Evolutionary conservation across 2,888 invertebrate species (phyloP).

Genomic region (Barypeithes pellucidus): DNA sequence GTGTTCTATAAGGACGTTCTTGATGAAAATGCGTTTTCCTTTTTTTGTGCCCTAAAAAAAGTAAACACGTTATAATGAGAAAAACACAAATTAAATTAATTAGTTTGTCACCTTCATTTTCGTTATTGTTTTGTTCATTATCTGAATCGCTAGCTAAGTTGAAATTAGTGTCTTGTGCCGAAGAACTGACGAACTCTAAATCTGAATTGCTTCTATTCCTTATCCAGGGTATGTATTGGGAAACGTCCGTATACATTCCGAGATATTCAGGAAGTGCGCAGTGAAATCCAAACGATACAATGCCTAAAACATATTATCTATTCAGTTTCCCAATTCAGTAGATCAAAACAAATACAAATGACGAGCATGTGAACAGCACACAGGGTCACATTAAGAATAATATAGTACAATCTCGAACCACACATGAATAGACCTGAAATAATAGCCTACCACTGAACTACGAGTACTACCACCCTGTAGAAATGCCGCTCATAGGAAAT

Average conservation of each 20-base stretch:
- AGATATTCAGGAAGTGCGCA: slow-evolving; percentile 75
- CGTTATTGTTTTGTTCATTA: neutral
- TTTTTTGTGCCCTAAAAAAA: slow-evolving; percentile 49
- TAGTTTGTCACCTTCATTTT: slow-evolving; percentile 1
- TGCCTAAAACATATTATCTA: slow-evolving; percentile 67
- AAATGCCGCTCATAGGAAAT: too few relatives aligned
- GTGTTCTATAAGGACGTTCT: slow-evolving; percentile 52
- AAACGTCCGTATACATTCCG: slow-evolving; percentile 78
- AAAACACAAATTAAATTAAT: neutral
- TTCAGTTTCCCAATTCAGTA: too few relatives aligned
- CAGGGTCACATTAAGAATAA: too few relatives aligned
- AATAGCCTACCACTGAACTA: too few relatives aligned
- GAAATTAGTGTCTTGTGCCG: neutral
- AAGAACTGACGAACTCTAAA: slow-evolving; percentile 43
- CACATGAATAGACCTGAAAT: too few relatives aligned
- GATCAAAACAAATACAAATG: too few relatives aligned
- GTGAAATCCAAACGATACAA: slow-evolving; percentile 80
- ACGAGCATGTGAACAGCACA: too few relatives aligned
- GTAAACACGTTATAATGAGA: too few relatives aligned
- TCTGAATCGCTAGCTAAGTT: neutral
- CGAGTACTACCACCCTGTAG: too few relatives aligned
- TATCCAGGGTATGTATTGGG: slow-evolving; percentile 75
- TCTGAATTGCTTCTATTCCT: slow-evolving; percentile 60
- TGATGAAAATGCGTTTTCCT: slow-evolving; percentile 46
- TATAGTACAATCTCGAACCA: too few relatives aligned